Evolutionary conservation across 2,113 vertebrate species (phyloP).

Genomic region (Microtus oregoni): DNA sequence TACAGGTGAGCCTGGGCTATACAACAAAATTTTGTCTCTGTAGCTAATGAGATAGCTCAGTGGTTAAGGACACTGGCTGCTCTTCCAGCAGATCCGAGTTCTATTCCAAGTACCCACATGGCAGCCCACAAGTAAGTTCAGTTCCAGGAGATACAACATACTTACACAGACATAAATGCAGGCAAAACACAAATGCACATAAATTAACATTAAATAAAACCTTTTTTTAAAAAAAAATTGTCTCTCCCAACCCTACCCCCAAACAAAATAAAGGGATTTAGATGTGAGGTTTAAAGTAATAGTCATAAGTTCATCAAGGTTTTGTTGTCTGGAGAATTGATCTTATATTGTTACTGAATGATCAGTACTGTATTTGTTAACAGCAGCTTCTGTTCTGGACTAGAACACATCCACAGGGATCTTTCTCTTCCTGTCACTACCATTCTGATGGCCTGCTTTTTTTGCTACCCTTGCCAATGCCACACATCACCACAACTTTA

Average conservation of each 20-base stretch:
- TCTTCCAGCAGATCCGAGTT: background rate
- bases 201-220: background rate
- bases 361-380: background rate
- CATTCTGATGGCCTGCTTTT: background rate
- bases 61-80: background rate
- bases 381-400: background rate
- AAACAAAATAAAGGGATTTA: background rate
- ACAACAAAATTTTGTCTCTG: background rate
- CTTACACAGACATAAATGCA: background rate
- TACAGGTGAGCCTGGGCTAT: background rate
- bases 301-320: background rate
- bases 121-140: background rate
- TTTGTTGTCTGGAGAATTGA: slow-evolving; percentile 15
- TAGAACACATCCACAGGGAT: background rate
- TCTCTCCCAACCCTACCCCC: background rate
- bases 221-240: background rate
- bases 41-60: background rate
- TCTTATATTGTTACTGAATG: slow-evolving; percentile 22
- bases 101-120: background rate
- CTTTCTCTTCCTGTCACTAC: background rate
- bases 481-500: background rate
- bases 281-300: slow-evolving; percentile 1
- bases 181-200: background rate
- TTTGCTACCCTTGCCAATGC: background rate
- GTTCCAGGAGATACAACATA: background rate